A percentile compares a stretch with the other conserved stretches of the same genome.
Evolutionary conservation across 2,888 invertebrate genomes (phyloP).

Genomic region (Cryptus viduatorius): DNA sequence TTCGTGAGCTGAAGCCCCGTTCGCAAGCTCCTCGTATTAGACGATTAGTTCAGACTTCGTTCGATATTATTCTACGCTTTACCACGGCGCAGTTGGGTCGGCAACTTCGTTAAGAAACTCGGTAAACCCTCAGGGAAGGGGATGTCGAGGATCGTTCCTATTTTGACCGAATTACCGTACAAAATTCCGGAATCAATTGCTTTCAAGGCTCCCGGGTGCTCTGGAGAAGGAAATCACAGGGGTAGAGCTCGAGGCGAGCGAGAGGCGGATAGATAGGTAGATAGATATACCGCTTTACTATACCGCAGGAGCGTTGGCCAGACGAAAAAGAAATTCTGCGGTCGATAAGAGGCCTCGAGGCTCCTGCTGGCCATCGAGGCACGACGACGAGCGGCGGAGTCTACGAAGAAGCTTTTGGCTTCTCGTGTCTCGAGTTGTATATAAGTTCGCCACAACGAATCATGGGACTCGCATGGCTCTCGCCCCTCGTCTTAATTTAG

Average conservation of each 20-base stretch:
- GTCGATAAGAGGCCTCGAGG: conserved; percentile 64
- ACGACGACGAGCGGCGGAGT: conserved; percentile 40
- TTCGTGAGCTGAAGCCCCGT: neutral
- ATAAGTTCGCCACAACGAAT: neutral
- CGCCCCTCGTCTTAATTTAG: conserved; percentile 62
- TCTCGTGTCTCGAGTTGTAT: neutral
- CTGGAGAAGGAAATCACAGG: conserved; percentile 26
- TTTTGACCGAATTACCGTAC: conserved; percentile 45
- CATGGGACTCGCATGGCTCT: neutral
- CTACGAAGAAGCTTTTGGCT: conserved; percentile 2
- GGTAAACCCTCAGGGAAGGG: neutral
- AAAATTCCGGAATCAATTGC: conserved; percentile 54
- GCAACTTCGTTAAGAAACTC: neutral
- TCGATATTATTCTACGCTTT: too few species aligned
- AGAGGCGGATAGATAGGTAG: neutral
- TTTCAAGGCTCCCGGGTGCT: conserved; percentile 43
- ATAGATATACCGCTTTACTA: conserved; percentile 22
- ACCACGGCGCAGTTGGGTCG: neutral
- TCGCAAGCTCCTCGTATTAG: neutral
- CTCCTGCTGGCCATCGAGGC: conserved; percentile 31
- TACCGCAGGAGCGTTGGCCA: conserved; percentile 57
- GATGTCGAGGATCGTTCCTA: neutral
- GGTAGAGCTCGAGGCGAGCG: neutral
- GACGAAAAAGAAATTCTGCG: conserved; percentile 61
- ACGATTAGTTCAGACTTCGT: too few species aligned